Conservation (phyloP, 2,797 vertebrate genomes). For the Natrix natrix region DNA sequence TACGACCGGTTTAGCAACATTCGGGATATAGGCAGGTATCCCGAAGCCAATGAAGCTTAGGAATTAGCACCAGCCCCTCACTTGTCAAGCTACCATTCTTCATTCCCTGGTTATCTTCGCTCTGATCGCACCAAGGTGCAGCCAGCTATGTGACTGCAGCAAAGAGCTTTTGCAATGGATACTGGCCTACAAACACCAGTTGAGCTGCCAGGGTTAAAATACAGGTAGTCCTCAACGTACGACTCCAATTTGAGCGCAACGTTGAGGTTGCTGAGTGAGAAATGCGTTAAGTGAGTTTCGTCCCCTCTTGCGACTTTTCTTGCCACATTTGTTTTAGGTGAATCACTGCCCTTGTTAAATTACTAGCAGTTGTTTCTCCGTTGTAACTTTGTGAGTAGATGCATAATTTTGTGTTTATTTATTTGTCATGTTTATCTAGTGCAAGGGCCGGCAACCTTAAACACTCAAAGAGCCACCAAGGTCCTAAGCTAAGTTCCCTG, state of each 20-base stretch:
- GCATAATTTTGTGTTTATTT: no score
- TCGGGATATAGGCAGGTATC: fast-evolving
- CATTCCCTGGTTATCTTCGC: fast-evolving
- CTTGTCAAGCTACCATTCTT: fast-evolving
- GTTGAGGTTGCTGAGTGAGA: background rate
- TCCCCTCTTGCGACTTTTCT: background rate
- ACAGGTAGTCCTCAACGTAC: background rate
- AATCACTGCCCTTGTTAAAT: no score
- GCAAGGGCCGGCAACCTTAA: no score
- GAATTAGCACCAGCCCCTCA: background rate
- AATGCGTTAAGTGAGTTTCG: background rate
- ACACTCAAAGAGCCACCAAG: no score
- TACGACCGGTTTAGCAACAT: constrained; percentile 3
- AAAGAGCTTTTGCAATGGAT: background rate
- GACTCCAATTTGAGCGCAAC: background rate
- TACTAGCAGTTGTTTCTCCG: no score
- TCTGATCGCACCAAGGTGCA: fast-evolving
- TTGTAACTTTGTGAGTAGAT: no score
- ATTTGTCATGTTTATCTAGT: no score
- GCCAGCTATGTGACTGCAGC: background rate
- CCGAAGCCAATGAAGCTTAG: fast-evolving
- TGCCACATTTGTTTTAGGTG: no score
- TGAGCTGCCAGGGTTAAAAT: background rate
- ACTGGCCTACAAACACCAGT: background rate
- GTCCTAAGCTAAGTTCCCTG: no score